Evolutionary conservation across 2,113 vertebrate species (phyloP), one percentile per base, ranked within the genome.

Genomic region (Callaeas wilsoni): DNA sequence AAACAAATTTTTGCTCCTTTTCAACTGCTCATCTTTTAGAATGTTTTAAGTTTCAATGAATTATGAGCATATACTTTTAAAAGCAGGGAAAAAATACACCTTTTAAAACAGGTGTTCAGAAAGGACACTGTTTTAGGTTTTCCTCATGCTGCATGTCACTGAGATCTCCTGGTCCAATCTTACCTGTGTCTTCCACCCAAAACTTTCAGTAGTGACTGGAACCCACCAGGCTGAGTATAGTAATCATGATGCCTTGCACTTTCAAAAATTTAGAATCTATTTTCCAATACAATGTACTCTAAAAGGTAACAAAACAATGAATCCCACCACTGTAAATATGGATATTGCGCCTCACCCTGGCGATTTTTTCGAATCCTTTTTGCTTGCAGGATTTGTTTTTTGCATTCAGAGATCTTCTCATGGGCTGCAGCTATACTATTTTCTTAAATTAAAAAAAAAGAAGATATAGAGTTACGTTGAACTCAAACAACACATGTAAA

Each of bases 291-390:
- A 44, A 57, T 26, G 21, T 46, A 49, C 46, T 76, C 37, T 59
- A 78, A 71, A 84, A 78, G 19, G 12, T 11, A 75, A 80, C 4
- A 65, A 55, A 68, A 46, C 18, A 73, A 32, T 29, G 33, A 82
- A 79, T 50, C 3, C 0, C 2, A 41, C 8, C 17, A 73, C n/a
- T n/a, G 21, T 47, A 83, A 91, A 69, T 22, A 60, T 6, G 35
- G 25, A 18, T 26, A 49, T 7, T 71, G 57, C 2, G 10, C 42
- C 94, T 97, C 97, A 99, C 99, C 99, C 97, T 99, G 99, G 6
- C 99, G 99, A 97, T 99, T 99, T 97, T 99, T 99, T 81, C 99
- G 97, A 98, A 99, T 99, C 96, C 99, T 98, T 97, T 99, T 99
- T 87, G 99, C 99, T 96, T 99, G 98, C 97, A 98, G 98, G 92